Percentiles rank a stretch among this genome's conserved stretches.
Evolutionary conservation across 2,888 invertebrate species (phyloP).

Genomic region (Morpho helenor): DNA sequence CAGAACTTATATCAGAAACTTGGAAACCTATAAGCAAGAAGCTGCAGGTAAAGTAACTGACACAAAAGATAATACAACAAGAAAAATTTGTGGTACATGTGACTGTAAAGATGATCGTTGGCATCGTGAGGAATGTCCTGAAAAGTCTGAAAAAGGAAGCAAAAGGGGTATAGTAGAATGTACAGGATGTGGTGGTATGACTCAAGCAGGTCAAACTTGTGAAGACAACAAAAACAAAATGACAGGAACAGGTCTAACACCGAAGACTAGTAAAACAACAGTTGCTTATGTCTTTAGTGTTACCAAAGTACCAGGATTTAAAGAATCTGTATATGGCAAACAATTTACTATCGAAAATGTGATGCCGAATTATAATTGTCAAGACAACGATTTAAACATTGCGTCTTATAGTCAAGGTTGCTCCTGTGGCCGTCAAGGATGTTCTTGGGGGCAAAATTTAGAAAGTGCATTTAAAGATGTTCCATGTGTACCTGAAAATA

Average conservation of each 20-base stretch:
- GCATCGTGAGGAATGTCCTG: constrained; percentile 58
- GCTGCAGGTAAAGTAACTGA: constrained; percentile 37
- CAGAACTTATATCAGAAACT: constrained; percentile 56
- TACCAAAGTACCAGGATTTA: constrained; percentile 41
- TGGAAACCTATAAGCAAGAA: constrained; percentile 55
- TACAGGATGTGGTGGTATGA: constrained; percentile 49
- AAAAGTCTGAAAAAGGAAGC: constrained; percentile 28
- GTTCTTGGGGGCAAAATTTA: constrained; percentile 18
- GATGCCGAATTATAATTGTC: constrained; percentile 28
- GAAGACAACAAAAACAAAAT: constrained; percentile 45
- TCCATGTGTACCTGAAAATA: constrained; percentile 26
- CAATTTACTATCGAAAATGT: constrained; percentile 44
- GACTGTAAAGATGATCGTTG: constrained; percentile 61
- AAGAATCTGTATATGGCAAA: constrained; percentile 41
- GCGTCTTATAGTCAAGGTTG: constrained; percentile 10
- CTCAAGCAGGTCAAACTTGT: constrained; percentile 51
- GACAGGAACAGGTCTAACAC: constrained; percentile 47
- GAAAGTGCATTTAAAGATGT: constrained; percentile 21
- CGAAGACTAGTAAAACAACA: constrained; percentile 42
- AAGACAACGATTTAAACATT: constrained; percentile 19
- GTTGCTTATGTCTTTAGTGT: constrained; percentile 48
- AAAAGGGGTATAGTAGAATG: constrained; percentile 36
- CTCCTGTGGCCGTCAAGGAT: neutral
- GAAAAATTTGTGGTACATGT: constrained; percentile 62
- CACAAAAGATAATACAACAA: constrained; percentile 37